Conservation (phyloP, 2,797 vertebrate species). For the Rousettus madagascariensis region DNA sequence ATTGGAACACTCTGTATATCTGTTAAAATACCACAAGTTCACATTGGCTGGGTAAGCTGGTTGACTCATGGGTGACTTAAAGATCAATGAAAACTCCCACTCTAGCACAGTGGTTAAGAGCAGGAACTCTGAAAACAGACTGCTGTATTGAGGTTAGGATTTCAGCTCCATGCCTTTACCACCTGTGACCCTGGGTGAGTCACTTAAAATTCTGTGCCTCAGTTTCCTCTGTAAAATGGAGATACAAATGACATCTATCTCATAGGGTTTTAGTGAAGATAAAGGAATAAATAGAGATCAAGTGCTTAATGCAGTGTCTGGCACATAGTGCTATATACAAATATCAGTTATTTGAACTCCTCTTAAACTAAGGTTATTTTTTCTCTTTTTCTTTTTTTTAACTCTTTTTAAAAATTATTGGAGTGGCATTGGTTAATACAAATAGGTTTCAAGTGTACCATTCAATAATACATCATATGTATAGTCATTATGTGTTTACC, state of each 20-base stretch:
- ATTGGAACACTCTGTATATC: not conserved
- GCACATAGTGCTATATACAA: not conserved
- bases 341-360: not conserved
- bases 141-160: not conserved
- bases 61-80: not conserved
- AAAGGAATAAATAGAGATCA: not conserved
- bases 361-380: not conserved
- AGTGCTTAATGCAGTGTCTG: not conserved
- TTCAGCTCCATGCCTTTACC: not conserved
- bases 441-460: too few relatives aligned
- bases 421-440: too few relatives aligned
- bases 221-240: not conserved
- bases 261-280: not conserved
- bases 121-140: not conserved
- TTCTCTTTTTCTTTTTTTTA: conserved; percentile 4
- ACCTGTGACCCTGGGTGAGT: not conserved
- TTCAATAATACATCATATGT: too few relatives aligned
- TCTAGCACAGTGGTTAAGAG: not conserved
- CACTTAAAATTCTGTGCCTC: not conserved
- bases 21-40: not conserved
- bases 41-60: not conserved
- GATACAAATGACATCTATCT: not conserved
- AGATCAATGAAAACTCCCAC: not conserved
- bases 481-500: too few relatives aligned
- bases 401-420: not conserved